Evolutionary conservation across 2,113 vertebrate genomes (phyloP).

Genomic region (Potamarius usumacintae): DNA sequence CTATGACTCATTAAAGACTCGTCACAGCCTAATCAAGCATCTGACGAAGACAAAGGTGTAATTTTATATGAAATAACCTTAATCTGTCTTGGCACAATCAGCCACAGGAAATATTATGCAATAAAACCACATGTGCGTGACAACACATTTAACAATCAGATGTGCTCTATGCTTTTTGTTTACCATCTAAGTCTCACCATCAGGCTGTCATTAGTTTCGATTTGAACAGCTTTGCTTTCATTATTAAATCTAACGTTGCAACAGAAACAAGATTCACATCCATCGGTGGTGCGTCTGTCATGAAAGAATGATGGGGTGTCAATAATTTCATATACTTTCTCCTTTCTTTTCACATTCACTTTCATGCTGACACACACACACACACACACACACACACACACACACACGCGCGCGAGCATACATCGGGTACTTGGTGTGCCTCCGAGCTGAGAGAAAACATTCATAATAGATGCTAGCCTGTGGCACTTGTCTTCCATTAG

Average conservation of each 20-base stretch:
- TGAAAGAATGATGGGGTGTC: neutral
- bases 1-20: neutral
- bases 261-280: neutral
- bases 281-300: neutral
- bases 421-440: neutral
- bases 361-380: neutral
- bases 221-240: conserved; percentile 10
- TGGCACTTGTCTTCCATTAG: neutral
- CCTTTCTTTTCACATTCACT: neutral
- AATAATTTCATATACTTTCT: neutral
- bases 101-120: conserved; percentile 16
- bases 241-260: neutral
- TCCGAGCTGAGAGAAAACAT: neutral
- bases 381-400: too few species aligned
- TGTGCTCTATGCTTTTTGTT: neutral
- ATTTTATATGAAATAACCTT: neutral
- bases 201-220: neutral
- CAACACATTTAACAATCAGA: neutral
- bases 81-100: neutral
- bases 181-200: neutral
- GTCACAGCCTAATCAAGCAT: neutral
- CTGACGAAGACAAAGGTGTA: neutral
- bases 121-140: neutral
- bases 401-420: too few species aligned
- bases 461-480: neutral